Base-by-base conservation (phyloP, 1,140 invertebrate species). In the Adelges cooleyi region DNA sequence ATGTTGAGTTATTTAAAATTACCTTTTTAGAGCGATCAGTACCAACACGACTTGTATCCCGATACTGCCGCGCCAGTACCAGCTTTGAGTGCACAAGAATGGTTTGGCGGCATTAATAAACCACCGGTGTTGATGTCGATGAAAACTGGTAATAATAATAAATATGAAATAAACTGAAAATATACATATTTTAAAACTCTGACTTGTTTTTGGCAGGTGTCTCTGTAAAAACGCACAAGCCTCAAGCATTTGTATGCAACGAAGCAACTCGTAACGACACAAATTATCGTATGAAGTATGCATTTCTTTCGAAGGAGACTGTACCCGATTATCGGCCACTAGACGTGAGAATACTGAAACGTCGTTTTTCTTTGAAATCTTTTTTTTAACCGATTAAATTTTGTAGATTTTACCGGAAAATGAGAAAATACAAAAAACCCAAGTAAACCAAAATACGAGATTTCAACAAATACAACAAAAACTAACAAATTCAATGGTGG, bases 11-110 rank as follows among this genome's bases (percentile, higher is more conserved):
- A 40, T 40, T 9, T 10, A 40, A 10, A 10, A 5, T 22, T 49
- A 36, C 13, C 46, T 49, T 18, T 71, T 65, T 68, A 86, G 83
- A 85, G 84, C 54, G 84, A 85, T 69, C 79, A 81, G 59, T 89
- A 88, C 72, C 86, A 89, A 81, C 87, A 90, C 71, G 94, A 98
- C 76, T 77, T 98, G 29, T 98, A 91, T 76, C 93, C 93, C 1
- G 91, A 95, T 70, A 97, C 94, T 4, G 81, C 84, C 8, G 87
- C 89, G 65, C 84, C 85, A 1, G 84, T 84, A 65, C 87, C 92
- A 1, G 85, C 89, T 5, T 74, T 95, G 2, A 82, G 84, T n/a
- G 87, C 91, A 11, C 83, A 85, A 67, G 91, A 95, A 73, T 95
- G 92, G 91, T 81, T 91, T 27, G 83, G 79, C 71, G 92, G 92